Conservation (phyloP, 2,113 vertebrate species). For the Muntiacus muntjak region DNA sequence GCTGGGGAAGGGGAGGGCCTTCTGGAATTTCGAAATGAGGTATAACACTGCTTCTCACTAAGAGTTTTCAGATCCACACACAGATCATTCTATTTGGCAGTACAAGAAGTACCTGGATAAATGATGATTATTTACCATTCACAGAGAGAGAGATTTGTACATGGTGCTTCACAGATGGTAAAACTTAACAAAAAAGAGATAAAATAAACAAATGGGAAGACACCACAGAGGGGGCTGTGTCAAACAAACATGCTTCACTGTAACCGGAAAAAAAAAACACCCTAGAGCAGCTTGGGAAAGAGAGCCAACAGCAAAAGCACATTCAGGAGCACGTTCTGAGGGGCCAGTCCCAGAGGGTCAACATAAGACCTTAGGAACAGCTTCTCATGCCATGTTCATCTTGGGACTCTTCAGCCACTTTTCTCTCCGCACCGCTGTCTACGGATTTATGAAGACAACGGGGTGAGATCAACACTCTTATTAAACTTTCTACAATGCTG, state of each 20-base stretch:
- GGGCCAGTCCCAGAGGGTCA: neutral
- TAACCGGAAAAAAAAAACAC: neutral
- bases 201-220: constrained; percentile 52
- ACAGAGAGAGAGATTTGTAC: neutral
- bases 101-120: constrained; percentile 55
- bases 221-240: neutral
- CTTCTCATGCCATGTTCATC: neutral
- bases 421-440: neutral
- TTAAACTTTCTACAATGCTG: neutral
- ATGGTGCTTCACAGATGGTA: constrained; percentile 52
- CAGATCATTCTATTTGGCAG: constrained; percentile 17
- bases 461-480: neutral
- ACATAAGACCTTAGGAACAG: neutral
- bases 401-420: neutral
- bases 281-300: neutral
- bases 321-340: neutral
- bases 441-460: neutral
- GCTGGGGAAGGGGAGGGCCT: neutral
- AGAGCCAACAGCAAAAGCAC: neutral
- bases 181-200: constrained; percentile 50
- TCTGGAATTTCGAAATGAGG: neutral
- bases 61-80: neutral
- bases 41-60: neutral
- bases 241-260: neutral
- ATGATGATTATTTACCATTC: constrained; percentile 48